Base-by-base conservation (phyloP, 2,797 vertebrate genomes). In the Pampus argenteus region DNA sequence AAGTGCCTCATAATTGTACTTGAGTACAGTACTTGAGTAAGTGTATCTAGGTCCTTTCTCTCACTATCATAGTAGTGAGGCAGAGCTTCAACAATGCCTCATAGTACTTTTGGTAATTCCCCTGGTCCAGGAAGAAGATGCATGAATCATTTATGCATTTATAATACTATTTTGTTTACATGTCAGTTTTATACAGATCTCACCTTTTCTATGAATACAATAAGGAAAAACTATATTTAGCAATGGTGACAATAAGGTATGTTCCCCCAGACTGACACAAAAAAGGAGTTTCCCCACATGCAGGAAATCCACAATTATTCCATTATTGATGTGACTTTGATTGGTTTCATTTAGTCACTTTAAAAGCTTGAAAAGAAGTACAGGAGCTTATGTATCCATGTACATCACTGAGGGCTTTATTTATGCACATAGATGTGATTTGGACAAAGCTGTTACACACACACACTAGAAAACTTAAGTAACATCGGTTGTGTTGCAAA, bases 71-170 rank as follows among this genome's bases (percentile, higher is more conserved):
- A n/a, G 57, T 31, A 26, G 15, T 48, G 54, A 60, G 22, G 29
- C 13, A 42, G 20, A 48, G 18, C 15, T 5, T 23, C 9, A 65
- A 68, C 31, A 70, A 44, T 42, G 42, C 4, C 22, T 23, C 2
- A 14, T 15, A 40, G 45, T 48, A 47, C 2, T 29, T 1, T 22
- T 42, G 6, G 2, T 44, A 2, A 50, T 20, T 60, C 42, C 63
- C 9, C 9, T 9, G 8, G 8, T 70, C 49, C 54, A 70, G 76
- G 62, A 86, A 83, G 28, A 5, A 51, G 1, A 25, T 59, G 13
- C 17, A 49, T 52, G 71, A 88, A 8, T 86, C 64, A 80, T 47
- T 34, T 45, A 25, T 29, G 14, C 10, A 8, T 54, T 62, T 23
- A 3, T 10, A 9, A 29, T 66, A 45, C 74, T 42, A 52, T 5